Conservation (phyloP, 2,888 invertebrate species). For the Serripes groenlandicus region DNA sequence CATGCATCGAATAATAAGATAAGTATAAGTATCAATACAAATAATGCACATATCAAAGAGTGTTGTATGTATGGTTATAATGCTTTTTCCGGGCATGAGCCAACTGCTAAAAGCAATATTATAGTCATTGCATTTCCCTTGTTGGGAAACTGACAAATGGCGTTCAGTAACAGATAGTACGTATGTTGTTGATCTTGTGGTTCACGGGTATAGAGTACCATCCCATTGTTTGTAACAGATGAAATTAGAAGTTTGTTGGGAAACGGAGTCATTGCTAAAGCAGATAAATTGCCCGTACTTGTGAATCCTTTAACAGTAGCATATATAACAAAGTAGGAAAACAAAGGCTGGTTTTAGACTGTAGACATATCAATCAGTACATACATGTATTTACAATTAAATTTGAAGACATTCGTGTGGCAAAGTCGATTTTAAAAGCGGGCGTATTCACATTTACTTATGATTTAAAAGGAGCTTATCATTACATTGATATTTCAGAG, state of each 20-base stretch:
- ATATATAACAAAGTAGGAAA: slow-evolving; percentile 32
- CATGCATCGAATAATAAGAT: too few species aligned
- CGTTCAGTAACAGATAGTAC: slow-evolving; percentile 22
- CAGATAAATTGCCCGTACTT: neutral
- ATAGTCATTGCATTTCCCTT: too few species aligned
- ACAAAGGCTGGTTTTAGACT: slow-evolving; percentile 34
- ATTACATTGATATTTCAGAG: slow-evolving; percentile 25
- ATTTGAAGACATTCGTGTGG: slow-evolving; percentile 39
- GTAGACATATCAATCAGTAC: slow-evolving; percentile 47
- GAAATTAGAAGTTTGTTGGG: slow-evolving; percentile 35
- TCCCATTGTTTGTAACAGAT: slow-evolving; percentile 15
- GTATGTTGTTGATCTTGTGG: slow-evolving; percentile 36
- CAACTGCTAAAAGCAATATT: too few species aligned
- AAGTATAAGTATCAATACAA: too few species aligned
- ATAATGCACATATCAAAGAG: too few species aligned
- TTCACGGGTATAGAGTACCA: too few species aligned
- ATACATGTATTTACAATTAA: slow-evolving; percentile 40
- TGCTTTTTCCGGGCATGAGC: too few species aligned
- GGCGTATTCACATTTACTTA: slow-evolving; percentile 34
- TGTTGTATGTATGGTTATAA: too few species aligned
- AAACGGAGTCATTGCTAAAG: slow-evolving; percentile 30
- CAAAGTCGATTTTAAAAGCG: slow-evolving; percentile 24
- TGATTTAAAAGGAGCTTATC: slow-evolving; percentile 35
- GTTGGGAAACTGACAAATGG: too few species aligned
- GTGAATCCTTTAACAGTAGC: slow-evolving; percentile 49